phyloP scores from a whole-genome alignment of 2,797 vertebrate genomes.

The Lerista edwardsae region DNA sequence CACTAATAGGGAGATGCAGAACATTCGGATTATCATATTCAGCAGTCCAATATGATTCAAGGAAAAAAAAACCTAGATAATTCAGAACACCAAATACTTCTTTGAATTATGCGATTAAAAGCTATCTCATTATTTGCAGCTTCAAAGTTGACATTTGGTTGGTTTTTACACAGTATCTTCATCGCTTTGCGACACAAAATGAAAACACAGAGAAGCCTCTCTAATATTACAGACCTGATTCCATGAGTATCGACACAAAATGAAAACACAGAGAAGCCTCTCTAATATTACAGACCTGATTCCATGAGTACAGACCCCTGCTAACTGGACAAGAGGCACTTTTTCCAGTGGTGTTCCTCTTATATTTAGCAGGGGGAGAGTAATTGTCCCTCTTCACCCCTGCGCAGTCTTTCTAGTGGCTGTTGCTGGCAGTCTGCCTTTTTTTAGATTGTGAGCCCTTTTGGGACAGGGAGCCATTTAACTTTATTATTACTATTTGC shows the following conservation, averaged over 20 bases:
- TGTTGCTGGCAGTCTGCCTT: too few species aligned
- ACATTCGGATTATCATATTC: constrained; percentile 26
- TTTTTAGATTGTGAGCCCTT: too few species aligned
- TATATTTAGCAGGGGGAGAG: too few species aligned
- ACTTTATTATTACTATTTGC: too few species aligned
- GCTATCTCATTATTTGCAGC: not conserved
- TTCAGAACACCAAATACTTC: constrained; percentile 18
- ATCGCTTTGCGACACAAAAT: too few species aligned
- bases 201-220: not conserved
- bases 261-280: not conserved
- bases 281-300: not conserved
- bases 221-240: not conserved
- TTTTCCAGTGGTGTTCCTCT: too few species aligned
- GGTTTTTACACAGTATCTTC: not conserved
- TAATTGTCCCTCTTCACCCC: too few species aligned
- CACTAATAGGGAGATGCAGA: constrained; percentile 42
- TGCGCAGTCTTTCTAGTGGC: too few species aligned
- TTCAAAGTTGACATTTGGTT: not conserved
- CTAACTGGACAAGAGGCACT: too few species aligned
- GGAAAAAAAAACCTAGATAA: constrained; percentile 38
- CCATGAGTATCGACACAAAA: not conserved
- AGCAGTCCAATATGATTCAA: constrained; percentile 30
- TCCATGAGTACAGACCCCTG: too few species aligned
- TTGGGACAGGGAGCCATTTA: too few species aligned
- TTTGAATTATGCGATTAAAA: not conserved